Evolutionary conservation across 2,113 vertebrate species (phyloP), one percentile per base, ranked within the genome.

Genomic region (Gymnogyps californianus): DNA sequence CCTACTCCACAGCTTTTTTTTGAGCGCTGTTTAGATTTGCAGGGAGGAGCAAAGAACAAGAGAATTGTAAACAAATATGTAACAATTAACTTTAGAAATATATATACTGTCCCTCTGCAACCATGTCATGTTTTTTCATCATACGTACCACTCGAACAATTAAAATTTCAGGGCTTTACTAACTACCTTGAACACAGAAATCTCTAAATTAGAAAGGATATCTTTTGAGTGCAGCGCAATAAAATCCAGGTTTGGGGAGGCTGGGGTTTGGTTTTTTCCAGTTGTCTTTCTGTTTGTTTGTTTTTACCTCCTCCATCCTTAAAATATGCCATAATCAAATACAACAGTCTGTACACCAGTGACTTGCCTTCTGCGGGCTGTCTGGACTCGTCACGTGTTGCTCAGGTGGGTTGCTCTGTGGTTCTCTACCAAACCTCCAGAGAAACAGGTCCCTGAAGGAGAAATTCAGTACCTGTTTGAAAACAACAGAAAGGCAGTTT

Each of bases 281-380:
- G 49, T 31, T 67, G 55, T 36, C 57, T 47, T 84, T 42, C 54
- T 51, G 29, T 19, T 83, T 58, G 16, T n/a, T 47, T 84, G 12
- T 11, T 69, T 94, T 98, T 97, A 96, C 76, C 75, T 94, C 89
- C 11, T 96, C 89, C 38, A 90, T 86, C 90, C 95, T 89, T 85
- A 94, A 92, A 92, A 70, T 75, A 77, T 74, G 75, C 72, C 90
- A 89, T 59, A 96, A 67, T 42, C 69, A 87, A 34, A 86, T 44
- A 16, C 47, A 92, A 54, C 83, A 67, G 24, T 76, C 87, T 89
- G 64, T 80, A 91, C 80, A 82, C 80, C 74, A 96, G 67, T 52
- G 87, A 78, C 83, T 90, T 74, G 79, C 28, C 46, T 67, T 57
- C 51, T 96, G 69, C 25, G 16, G 31, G 64, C 61, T 93, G 82